Evolutionary conservation across 2,888 invertebrate species (phyloP), one percentile per base, ranked within the genome.

Genomic region (Temnothorax unifasciatus): DNA sequence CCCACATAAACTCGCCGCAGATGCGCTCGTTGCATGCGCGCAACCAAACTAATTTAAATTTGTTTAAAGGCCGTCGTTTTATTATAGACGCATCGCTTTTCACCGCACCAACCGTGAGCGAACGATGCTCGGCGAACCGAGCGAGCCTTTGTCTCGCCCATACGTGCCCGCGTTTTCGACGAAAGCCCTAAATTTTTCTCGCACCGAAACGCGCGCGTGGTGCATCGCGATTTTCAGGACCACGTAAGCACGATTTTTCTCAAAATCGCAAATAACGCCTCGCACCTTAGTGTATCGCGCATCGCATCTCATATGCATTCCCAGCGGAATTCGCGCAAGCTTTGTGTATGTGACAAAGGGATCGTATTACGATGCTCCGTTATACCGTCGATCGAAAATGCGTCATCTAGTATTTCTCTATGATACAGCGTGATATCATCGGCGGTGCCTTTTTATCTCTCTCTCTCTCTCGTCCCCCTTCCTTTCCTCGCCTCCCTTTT

Each of bases 11-110:
- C 73, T 73, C 85, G 79, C 68, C 81, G 88, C 92, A 92, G 92
- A 92, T 92, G 92, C 83, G 84, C 83, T 25, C 52, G 61, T 54
- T 86, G 47, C 66, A 44, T 52, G 68, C 41, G 34, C 69, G 84
- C 75, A 82, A 87, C 84, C 87, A 85, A 83, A 81, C 88, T 90
- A 90, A 92, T 93, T 93, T 91, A 88, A 92, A 93, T 93, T 89
- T 88, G 87, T 91, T 92, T 91, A 91, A 92, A 92, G 87, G 88
- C 88, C 87, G 88, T 87, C 29, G 88, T 89, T 91, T 92, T 89
- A 91, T 92, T 88, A 88, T 88, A 88, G 34, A 86, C 85, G 61
- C 66, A 34, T 50, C 66, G 54, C 83, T 69, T 83, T 54, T 66
- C 64, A 47, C 59, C 47, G 52, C 64, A 83, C 76, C 77, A 69